Percentiles rank a stretch among this genome's conserved stretches.
These are phyloP conservation scores for Thumatha senex DNA, from an alignment of 2,888 invertebrate genomes.

Conservation along the genomic window DNA sequence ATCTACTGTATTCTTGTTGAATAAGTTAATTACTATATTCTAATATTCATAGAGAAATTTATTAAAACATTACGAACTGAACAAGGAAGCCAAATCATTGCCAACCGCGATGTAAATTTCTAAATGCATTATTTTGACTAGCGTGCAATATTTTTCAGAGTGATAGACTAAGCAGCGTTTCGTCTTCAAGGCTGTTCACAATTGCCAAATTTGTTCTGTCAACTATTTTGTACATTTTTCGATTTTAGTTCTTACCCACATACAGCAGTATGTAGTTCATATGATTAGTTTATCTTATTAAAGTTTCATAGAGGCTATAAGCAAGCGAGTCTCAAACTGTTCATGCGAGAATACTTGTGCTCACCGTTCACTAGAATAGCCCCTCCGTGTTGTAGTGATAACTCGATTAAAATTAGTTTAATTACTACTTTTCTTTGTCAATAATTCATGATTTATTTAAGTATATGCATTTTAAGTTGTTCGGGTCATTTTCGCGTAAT, in stretches of 20 bases:
- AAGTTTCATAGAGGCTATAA: conserved; percentile 30
- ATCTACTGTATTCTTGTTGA: neutral
- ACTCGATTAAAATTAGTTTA: conserved; percentile 36
- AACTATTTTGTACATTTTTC: conserved; percentile 18
- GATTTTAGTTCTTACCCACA: neutral
- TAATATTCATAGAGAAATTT: conserved; percentile 1
- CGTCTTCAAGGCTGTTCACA: conserved; percentile 15
- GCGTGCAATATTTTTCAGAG: neutral
- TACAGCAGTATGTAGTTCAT: conserved; percentile 14
- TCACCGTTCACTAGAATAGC: conserved; percentile 32
- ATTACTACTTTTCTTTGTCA: conserved; percentile 34
- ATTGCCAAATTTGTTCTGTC: conserved; percentile 29
- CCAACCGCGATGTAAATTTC: no score
- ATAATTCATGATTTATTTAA: conserved; percentile 34
- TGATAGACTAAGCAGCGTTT: neutral
- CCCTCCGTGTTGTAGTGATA: conserved; percentile 37
- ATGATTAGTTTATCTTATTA: conserved; percentile 13
- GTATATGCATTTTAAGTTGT: no score
- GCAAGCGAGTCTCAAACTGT: conserved; percentile 23
- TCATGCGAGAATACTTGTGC: conserved; percentile 10
- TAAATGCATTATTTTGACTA: no score
- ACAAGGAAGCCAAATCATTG: neutral
- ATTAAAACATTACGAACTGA: conserved; percentile 1
- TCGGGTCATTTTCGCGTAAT: no score
- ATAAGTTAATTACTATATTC: neutral